phyloP scores from a whole-genome alignment of 1,140 invertebrate species.

The Eumeta japonica region DNA sequence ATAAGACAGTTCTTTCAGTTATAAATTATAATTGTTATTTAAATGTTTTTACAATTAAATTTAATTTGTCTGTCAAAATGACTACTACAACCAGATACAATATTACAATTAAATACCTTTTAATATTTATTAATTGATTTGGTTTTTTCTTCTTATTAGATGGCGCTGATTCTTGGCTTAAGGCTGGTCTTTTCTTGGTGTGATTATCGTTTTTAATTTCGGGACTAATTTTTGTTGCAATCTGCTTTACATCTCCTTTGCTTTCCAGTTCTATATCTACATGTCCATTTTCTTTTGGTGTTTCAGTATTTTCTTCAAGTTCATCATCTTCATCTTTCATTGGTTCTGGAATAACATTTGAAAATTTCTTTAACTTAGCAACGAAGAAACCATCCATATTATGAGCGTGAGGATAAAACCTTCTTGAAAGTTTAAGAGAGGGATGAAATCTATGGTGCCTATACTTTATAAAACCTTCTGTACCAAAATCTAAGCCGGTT shows the following conservation, averaged over 20 bases:
- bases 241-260: constrained; percentile 7
- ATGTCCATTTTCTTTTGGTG: not conserved
- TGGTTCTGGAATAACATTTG: constrained; percentile 71
- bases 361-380: constrained; percentile 96
- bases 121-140: constrained; percentile 8
- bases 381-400: constrained; percentile 99
- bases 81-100: too few species aligned
- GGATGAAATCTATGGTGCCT: constrained; percentile 89
- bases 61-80: too few species aligned
- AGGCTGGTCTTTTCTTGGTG: too few species aligned
- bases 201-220: too few species aligned
- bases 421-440: constrained; percentile 81
- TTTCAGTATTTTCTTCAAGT: constrained; percentile 30
- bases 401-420: constrained; percentile 97
- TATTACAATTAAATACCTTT: not conserved
- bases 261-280: constrained; percentile 11
- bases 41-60: too few species aligned
- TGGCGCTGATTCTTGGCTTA: too few species aligned
- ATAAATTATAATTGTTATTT: too few species aligned
- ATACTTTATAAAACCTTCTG: constrained; percentile 90
- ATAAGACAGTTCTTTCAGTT: too few species aligned
- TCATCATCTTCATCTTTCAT: constrained; percentile 58
- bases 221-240: not conserved
- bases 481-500: constrained; percentile 93
- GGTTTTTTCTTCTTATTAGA: constrained; percentile 17